Conservation (phyloP, 2,888 invertebrate genomes). For the Himalopsyche tibetana region DNA sequence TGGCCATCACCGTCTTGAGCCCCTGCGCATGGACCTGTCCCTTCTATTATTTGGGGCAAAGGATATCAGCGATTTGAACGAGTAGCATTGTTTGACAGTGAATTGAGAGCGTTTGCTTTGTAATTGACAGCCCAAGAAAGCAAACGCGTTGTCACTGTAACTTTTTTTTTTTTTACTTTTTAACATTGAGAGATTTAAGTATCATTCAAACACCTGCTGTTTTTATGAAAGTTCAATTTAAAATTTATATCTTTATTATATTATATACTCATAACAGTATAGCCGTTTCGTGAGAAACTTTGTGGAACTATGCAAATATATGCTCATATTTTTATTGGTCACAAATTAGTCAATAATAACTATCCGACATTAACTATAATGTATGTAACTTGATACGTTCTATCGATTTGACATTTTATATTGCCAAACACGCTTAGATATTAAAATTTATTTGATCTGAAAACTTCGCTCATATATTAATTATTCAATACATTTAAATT, state of each 20-base stretch:
- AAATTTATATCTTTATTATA: not conserved
- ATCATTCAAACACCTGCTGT: not conserved
- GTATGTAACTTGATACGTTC: too few species aligned
- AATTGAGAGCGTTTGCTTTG: constrained; percentile 9
- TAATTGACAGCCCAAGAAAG: constrained; percentile 9
- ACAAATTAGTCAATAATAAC: too few species aligned
- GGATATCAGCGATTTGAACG: constrained; percentile 12
- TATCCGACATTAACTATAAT: too few species aligned
- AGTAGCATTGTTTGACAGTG: not conserved
- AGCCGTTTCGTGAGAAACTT: not conserved
- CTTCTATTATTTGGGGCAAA: constrained; percentile 15
- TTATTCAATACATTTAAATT: too few species aligned
- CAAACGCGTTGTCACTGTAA: not conserved
- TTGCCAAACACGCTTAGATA: too few species aligned
- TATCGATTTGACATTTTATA: too few species aligned
- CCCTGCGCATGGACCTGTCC: not conserved
- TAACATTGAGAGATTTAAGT: not conserved
- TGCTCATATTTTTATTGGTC: too few species aligned
- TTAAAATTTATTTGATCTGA: too few species aligned
- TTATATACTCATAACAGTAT: not conserved
- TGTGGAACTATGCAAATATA: too few species aligned
- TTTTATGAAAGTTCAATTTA: not conserved
- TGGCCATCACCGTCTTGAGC: not conserved
- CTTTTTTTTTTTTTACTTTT: not conserved
- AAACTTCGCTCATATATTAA: too few species aligned